Base-by-base conservation (phyloP, 1,140 invertebrate species). In the Sipha flava region DNA sequence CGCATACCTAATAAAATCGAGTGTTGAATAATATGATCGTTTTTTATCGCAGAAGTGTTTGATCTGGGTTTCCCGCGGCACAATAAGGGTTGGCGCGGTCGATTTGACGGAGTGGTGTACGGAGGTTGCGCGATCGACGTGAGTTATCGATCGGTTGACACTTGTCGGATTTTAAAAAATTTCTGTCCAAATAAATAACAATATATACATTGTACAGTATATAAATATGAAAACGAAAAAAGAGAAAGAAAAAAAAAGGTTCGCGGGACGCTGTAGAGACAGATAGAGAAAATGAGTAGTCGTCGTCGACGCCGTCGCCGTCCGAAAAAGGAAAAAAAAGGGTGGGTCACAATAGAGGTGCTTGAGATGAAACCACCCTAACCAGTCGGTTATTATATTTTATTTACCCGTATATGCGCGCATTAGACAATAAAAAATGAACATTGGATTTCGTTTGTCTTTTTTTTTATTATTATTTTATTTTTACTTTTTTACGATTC, bases 261-360 rank as follows among this genome's bases (percentile, higher is more conserved):
- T 52, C 29, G 31, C 31, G 72, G 29, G 23, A 29, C 34, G 34
- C 10, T 12, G 14, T n/a, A 37, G 62, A 59, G 29, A 37, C n/a
- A 37, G 62, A 66, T 43, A 66, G 37, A 31, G 54, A 43, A 66
- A 66, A 66, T 62, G 26, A 6, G 12, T 49, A 49, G 34, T 75
- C 52, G 72, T 43, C 70, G 70, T 12, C 70, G 70, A 21, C 21
- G 45, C 6, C 49, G 3, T 1, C 57, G n/a, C 57, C 21, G 12
- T 14, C 49, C n/a, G 49, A 54, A 16, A 21, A 75, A 54, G 16
- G 23, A 6, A 43, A 77, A 16, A 59, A 77, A 77, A 77, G 73
- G 73, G 73, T 77, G 73, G 18, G 34, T 37, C 73, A 77, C 73
- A 77, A 77, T 77, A 57, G 73, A 77, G 73, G 73, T 59, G 47